Evolutionary conservation across 2,888 invertebrate genomes (phyloP).

Genomic region (Habrosyne pyritoides): DNA sequence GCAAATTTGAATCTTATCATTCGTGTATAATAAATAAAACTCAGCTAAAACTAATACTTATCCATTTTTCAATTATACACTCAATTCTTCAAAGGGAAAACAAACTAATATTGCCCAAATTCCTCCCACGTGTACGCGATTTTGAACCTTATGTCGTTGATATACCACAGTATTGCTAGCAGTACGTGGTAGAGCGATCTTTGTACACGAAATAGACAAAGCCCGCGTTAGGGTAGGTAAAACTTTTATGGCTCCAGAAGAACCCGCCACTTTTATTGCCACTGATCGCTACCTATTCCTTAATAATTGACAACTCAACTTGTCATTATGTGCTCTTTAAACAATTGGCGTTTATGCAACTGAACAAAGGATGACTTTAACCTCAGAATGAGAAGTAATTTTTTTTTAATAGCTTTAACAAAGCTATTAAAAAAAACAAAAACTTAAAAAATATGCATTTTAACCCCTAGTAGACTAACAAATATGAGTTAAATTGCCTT

Average conservation of each 20-base stretch:
- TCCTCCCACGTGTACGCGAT: conserved; percentile 22
- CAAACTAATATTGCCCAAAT: conserved; percentile 16
- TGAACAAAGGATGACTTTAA: conserved; percentile 23
- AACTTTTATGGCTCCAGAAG: conserved; percentile 74
- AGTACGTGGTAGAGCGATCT: conserved; percentile 37
- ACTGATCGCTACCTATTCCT: conserved; percentile 81
- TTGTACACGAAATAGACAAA: conserved; percentile 59
- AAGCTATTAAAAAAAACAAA: no score
- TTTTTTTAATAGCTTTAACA: no score
- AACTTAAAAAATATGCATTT: neutral
- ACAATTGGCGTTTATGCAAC: conserved; percentile 57
- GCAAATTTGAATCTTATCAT: no score
- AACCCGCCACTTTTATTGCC: conserved; percentile 79
- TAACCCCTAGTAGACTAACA: neutral
- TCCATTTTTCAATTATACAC: conserved; percentile 32
- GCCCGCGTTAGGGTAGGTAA: conserved; percentile 72
- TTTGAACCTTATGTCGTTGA: conserved; percentile 52
- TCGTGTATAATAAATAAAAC: no score
- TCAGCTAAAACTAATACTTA: neutral
- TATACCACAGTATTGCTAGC: conserved; percentile 38
- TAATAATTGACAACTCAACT: conserved; percentile 80
- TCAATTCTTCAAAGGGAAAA: conserved; percentile 16
- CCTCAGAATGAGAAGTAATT: no score
- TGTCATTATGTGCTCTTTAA: conserved; percentile 77
- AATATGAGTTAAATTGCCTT: no score